A percentile compares a stretch with the other conserved stretches of the same genome.
phyloP scores from a whole-genome alignment of 2,113 vertebrate species.

The Cyphomyrus plagiostoma region DNA sequence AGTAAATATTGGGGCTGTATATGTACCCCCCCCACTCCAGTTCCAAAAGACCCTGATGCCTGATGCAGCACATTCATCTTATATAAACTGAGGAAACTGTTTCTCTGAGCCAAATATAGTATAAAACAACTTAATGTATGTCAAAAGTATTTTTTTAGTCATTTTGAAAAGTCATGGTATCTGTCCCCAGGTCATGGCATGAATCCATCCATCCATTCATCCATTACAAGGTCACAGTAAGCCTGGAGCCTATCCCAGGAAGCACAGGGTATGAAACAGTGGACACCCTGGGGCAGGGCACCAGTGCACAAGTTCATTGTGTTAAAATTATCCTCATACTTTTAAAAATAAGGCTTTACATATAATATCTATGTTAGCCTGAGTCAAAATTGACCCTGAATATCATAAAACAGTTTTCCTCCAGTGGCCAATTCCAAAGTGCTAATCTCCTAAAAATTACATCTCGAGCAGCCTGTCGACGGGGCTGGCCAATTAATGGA shows the following conservation, averaged over 20 bases:
- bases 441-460: not conserved
- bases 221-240: not conserved
- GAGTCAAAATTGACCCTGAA: not conserved
- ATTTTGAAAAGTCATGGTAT: not conserved
- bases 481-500: not conserved
- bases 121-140: not conserved
- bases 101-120: not conserved
- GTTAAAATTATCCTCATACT: not conserved
- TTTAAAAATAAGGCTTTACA: not conserved
- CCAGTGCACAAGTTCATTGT: not conserved
- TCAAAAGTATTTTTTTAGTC: not conserved
- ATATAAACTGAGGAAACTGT: not conserved
- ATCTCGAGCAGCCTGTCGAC: not conserved
- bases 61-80: not conserved
- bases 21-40: not conserved
- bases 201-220: not conserved
- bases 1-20: not conserved
- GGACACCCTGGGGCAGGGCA: not conserved
- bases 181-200: not conserved
- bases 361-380: not conserved
- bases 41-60: not conserved
- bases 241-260: not conserved
- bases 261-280: not conserved
- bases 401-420: not conserved
- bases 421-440: not conserved